Base-by-base conservation (phyloP, 2,888 invertebrate species). In the Agrotis ipsilon region DNA sequence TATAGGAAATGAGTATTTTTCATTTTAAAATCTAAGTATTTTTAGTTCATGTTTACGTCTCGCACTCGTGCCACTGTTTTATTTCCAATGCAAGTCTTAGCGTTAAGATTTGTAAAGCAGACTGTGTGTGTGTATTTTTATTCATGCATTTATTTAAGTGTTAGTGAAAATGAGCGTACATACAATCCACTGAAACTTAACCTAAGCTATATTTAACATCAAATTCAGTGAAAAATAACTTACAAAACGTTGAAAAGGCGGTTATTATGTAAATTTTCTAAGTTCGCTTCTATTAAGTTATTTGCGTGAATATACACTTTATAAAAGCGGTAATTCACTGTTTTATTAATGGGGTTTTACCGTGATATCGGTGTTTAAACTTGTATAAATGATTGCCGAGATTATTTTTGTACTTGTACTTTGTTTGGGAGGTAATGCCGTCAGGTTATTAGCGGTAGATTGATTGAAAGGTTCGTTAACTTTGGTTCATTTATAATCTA, bases 231-330 rank as follows among this genome's bases (percentile, higher is more conserved):
- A 86, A 86, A 87, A 88, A 86, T 87, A 81, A 85, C 84, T 78
- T 83, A 83, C 82, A 81, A 82, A 83, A 80, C 75, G 83, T 67
- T 85, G 80, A 83, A 84, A 83, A 78, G 78, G 84, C 81, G 79
- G 86, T 90, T 89, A 91, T 91, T 91, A 91, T 91, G 91, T 86
- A 88, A 91, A 91, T 91, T 85, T 85, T 73, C 65, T 43, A 59
- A 78, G 75, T 81, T 84, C 73, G 78, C 84, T 85, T 83, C 86
- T 87, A 91, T 91, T 91, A 90, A 92, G 91, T 89, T 90, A 89
- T 91, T 92, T 90, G 83, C 88, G 87, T 88, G 88, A 89, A 90
- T 91, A 90, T 87, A 86, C 87, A 86, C 81, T 86, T 81, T 84
- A 85, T 87, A 85, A 87, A 85, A 83, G 86, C 79, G 81, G 87